Evolutionary conservation across 2,888 invertebrate species (phyloP).

Genomic region (Cephus nigrinus): DNA sequence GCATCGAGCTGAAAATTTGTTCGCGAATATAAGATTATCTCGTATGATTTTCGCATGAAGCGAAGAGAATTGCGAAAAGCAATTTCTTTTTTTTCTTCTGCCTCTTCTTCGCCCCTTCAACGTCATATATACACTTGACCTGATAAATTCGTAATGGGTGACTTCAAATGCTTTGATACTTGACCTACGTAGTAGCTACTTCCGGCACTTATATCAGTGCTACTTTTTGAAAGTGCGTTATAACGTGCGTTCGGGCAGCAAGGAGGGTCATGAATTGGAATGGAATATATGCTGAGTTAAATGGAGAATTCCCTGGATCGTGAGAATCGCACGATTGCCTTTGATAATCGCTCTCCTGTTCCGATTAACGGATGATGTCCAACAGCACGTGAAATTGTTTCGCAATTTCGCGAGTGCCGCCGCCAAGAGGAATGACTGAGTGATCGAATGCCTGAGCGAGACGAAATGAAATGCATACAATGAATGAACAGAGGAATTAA

Average conservation of each 20-base stretch:
- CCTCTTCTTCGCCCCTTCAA: background rate
- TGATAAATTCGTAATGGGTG: background rate
- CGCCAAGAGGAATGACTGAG: background rate
- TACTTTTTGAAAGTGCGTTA: background rate
- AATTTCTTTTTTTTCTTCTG: background rate
- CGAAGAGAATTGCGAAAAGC: background rate
- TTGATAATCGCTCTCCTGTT: background rate
- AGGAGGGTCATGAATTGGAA: background rate
- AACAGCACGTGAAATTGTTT: conserved; percentile 22
- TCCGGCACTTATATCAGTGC: background rate
- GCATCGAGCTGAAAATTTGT: background rate
- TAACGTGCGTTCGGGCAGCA: too few relatives aligned
- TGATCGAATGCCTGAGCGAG: background rate
- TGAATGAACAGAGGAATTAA: background rate
- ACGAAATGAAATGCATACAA: background rate
- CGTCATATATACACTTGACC: background rate
- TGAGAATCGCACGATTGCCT: background rate
- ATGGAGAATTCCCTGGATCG: background rate
- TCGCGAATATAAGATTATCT: background rate
- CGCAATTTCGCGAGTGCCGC: conserved; percentile 13
- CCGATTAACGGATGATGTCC: conserved; percentile 3
- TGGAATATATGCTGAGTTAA: background rate
- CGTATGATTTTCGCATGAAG: background rate
- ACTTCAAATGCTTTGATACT: background rate
- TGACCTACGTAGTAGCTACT: background rate